Percentiles rank a stretch among this genome's conserved stretches.
phyloP scores from a whole-genome alignment of 2,113 vertebrate species.

The Pelobates fuscus region DNA sequence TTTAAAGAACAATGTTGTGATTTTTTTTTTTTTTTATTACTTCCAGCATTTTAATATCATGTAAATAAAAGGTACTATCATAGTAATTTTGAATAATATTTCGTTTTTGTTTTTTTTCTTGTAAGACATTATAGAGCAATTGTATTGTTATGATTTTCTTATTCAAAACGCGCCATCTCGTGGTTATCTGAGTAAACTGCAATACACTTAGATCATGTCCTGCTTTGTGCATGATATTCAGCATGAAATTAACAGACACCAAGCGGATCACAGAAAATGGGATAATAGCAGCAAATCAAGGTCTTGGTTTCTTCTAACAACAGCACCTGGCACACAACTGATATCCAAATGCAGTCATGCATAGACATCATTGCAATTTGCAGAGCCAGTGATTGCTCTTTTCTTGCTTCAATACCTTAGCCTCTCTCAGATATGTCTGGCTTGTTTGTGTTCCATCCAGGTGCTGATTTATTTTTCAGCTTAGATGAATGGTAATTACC shows the following conservation, averaged over 20 bases:
- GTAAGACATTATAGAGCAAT: neutral
- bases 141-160: neutral
- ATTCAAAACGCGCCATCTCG: slow-evolving; percentile 23
- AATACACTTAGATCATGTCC: neutral
- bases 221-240: slow-evolving; percentile 35
- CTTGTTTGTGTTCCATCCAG: slow-evolving; percentile 7
- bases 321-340: slow-evolving; percentile 29
- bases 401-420: neutral
- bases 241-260: slow-evolving; percentile 38
- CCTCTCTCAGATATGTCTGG: neutral
- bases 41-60: neutral
- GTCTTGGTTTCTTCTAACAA: neutral
- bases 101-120: neutral
- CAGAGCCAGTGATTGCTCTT: neutral
- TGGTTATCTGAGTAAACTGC: neutral
- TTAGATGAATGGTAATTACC: slow-evolving; percentile 13
- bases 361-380: neutral
- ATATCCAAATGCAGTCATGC: slow-evolving; percentile 1
- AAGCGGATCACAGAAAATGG: slow-evolving; percentile 32
- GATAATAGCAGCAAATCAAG: slow-evolving; percentile 24
- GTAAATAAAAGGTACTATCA: neutral
- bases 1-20: neutral
- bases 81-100: neutral
- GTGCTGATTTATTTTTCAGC: slow-evolving; percentile 27
- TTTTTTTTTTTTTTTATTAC: neutral